Base-by-base conservation (phyloP, 2,113 vertebrate genomes). In the Emydocephalus ijimae region DNA sequence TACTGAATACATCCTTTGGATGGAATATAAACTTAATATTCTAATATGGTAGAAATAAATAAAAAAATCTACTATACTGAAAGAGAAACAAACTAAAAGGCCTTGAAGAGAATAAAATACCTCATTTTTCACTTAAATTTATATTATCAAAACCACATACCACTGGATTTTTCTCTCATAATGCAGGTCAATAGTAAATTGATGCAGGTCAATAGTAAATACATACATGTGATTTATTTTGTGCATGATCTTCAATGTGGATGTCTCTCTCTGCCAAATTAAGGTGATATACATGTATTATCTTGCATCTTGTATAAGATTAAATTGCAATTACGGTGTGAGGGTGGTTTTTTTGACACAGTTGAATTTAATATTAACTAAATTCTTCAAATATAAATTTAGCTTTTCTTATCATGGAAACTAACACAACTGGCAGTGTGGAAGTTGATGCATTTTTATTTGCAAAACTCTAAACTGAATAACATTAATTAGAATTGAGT, bases 391-490 rank as follows among this genome's bases (percentile, higher is more conserved):
- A 81, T 39, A 34, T 90, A 69, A 81, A 74, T 52, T 91, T 91
- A 81, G 6, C 64, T 55, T 50, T 55, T 11, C 15, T 90, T 55
- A 81, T 54, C 64, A 34, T 26, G 15, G 21, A 48, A 24, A 18
- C 29, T 52, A 90, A 81, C 34, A 39, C 48, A 81, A 52, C 23
- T 23, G 61, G 14, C 20, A 24, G 45, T 74, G 10, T 54, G 48
- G 89, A 90, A 90, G 61, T 39, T 90, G 48, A 52, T 90, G 48
- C n/a, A 74, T 90, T 54, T 90, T 74, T 74, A 54, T 50, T 74
- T 74, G 89, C 29, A 90, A 9, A 52, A 39, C 52, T 18, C 20
- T 74, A 24, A 90, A 90, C 15, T 52, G 59, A 69, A 90, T 74
- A n/a, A 74, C 5, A 50, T 90, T 74, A 29, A 90, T 74, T 90